Evolutionary conservation across 2,797 vertebrate genomes (phyloP).

Genomic region (Rhabdomys pumilio): DNA sequence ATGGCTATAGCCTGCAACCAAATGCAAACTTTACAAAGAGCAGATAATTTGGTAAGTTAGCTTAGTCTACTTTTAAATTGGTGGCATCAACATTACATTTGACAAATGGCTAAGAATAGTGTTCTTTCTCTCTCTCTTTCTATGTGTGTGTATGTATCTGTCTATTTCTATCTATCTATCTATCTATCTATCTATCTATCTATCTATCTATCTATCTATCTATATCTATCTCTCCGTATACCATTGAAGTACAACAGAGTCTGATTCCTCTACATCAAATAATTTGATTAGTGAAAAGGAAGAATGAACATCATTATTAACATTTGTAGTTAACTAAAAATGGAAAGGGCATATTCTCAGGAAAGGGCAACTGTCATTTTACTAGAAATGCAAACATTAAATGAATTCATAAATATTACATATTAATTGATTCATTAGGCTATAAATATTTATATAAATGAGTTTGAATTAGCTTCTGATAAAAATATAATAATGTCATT

Average conservation of each 20-base stretch:
- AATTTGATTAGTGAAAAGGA: slow-evolving; percentile 34
- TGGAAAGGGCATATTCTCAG: not conserved
- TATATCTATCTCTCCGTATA: not conserved
- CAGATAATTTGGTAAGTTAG: slow-evolving; percentile 1
- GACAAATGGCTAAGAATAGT: slow-evolving; percentile 43
- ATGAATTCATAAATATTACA: slow-evolving; percentile 26
- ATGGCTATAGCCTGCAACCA: not conserved
- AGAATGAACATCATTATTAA: slow-evolving; percentile 53
- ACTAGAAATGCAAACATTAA: slow-evolving; percentile 59
- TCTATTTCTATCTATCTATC: too few relatives aligned
- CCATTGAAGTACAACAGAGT: not conserved
- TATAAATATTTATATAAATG: slow-evolving; percentile 42
- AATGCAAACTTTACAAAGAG: slow-evolving; percentile 46
- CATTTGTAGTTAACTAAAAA: slow-evolving; percentile 46
- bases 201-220: not conserved
- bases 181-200: not conserved
- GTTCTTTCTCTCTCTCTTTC: not conserved
- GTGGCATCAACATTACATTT: not conserved
- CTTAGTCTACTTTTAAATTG: slow-evolving; percentile 11
- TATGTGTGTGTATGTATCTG: not conserved
- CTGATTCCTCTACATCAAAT: slow-evolving; percentile 44
- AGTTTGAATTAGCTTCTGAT: slow-evolving; percentile 45
- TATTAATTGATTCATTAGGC: slow-evolving; percentile 53
- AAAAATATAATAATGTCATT: slow-evolving; percentile 64
- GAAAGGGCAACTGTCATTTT: slow-evolving; percentile 27